phyloP scores from a whole-genome alignment of 2,113 vertebrate genomes.

The Circaetus cinerascens region DNA sequence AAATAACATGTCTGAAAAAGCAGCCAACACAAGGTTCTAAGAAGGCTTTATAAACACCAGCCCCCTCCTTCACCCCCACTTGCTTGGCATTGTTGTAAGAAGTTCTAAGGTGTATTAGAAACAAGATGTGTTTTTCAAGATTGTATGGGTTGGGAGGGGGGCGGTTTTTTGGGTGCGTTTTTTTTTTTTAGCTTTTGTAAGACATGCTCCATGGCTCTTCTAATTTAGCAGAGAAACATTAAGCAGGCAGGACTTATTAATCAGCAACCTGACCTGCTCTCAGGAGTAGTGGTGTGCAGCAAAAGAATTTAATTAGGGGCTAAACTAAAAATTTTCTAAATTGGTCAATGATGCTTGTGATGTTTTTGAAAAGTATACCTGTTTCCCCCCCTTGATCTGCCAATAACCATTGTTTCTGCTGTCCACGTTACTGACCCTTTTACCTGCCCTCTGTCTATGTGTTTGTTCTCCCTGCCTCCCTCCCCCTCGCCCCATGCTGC shows the following conservation, averaged over 20 bases:
- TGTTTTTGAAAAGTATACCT: neutral
- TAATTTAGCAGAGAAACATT: neutral
- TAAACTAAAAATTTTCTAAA: neutral
- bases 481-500: rapidly evolving
- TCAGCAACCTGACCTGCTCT: neutral
- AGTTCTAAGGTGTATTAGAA: neutral
- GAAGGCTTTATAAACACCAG: neutral
- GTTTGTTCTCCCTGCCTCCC: neutral
- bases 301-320: neutral
- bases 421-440: neutral
- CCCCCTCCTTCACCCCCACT: neutral
- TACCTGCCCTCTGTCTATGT: neutral
- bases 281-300: neutral
- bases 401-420: neutral
- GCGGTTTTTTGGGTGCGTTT: neutral
- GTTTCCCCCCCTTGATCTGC: neutral
- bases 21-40: neutral
- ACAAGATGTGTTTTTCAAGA: neutral
- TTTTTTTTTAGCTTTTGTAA: neutral
- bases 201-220: neutral
- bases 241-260: neutral
- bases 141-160: rapidly evolving
- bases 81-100: neutral
- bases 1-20: neutral
- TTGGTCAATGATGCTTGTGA: neutral